Evolutionary conservation across 2,113 vertebrate genomes (phyloP), one percentile per base, ranked within the genome.

Genomic region (Calypte anna): DNA sequence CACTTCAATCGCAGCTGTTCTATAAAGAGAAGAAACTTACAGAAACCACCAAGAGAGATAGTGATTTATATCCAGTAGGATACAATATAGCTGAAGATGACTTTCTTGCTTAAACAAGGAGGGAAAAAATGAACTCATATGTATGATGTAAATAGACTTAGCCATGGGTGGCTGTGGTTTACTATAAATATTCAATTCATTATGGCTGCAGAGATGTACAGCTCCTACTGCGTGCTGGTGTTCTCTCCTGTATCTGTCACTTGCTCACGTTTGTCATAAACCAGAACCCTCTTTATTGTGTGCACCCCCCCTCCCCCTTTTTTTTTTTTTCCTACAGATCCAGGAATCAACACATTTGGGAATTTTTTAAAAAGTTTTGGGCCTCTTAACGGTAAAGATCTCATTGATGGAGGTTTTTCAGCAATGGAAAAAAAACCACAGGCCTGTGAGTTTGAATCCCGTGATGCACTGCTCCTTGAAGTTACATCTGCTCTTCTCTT

Each of bases 401-500:
- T 95, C 92, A 88, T 95, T 95, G 97, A 96, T 92, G 96, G 91
- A 63, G 88, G 83, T 88, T 90, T 96, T 94, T 97, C 95, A 97
- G 94, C 72, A 46, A 87, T 53, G 74, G 92, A 91, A 96, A 97
- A 96, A 95, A 94, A 97, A 93, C 4, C 91, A 80, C 66, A 76
- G 96, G 97, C 96, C 88, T 90, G 91, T 30, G 97, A 98, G 98
- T 98, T 98, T 97, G 97, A 97, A 97, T 99, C 99, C 99, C 99
- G 98, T 98, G 98, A 99, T 99, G 99, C 99, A 98, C 98, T 51
- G 96, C 98, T 99, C 98, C 98, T 98, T 98, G 98, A 98, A 98
- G 98, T 98, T 99, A 98, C 99, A 99, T 99, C 98, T 99, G 99
- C 98, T 99, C 98, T 97, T 97, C 98, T 98, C 99, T 99, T 99